Evolutionary conservation across 35 echinoderm and acorn worm genomes (phyloP), one percentile per base, ranked within the genome.

Genomic region (Ophiothrix spiculata): DNA sequence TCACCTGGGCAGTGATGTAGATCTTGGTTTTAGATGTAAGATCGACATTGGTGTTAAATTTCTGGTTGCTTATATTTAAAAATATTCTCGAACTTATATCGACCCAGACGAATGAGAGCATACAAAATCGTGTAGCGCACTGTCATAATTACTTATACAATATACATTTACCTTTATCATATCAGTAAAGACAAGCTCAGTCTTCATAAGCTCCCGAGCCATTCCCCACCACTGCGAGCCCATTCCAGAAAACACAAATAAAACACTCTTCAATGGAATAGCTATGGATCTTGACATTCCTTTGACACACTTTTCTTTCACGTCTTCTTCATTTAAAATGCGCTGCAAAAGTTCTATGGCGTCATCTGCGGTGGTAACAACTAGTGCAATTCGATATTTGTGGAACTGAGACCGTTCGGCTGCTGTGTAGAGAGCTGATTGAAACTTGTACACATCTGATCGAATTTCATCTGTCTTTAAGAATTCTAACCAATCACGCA

Each of bases 151-250:
- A n/a, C n/a, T n/a, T n/a, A n/a, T 75, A 35, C 4, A 78, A 15
- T 19, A 35, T 36, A 39, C 25, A 32, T 32, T 80, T 45, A 80
- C 78, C 78, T 80, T 80, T 23, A 80, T 80, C 36, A 31, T 80
- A n/a, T 35, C 13, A 11, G 78, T 38, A 40, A 80, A 80, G 34
- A 39, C 37, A 0, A 38, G 35, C 21, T 80, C 37, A 39, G 25
- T 39, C 28, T 39, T 35, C 78, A 80, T 80, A 11, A 80, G 78
- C 35, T 80, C 78, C 40, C 78, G 16, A 4, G 78, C 78, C 90
- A 92, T 92, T 32, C 77, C 90, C 78, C 84, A 86, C 90, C 90
- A 92, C 33, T 92, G 84, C 35, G 90, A 87, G 3, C 90, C 90
- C 90, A 92, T 92, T 6, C 90, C 90, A 38, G 90, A 81, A 69